Conservation (phyloP, 1,140 invertebrate species). For the Xylocopa sonorina region DNA sequence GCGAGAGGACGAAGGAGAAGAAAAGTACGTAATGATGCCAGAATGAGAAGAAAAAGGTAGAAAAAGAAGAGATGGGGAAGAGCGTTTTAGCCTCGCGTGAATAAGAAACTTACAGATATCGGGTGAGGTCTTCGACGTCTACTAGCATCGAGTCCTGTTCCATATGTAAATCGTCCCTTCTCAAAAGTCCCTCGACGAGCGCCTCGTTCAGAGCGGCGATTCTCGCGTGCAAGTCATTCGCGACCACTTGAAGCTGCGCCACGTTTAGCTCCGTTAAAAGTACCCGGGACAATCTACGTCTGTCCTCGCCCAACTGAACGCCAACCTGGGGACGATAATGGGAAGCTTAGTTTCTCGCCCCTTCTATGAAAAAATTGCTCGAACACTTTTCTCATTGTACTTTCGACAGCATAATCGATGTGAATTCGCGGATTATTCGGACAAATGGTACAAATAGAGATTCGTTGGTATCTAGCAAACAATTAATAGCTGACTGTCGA, state of each 20-base stretch:
- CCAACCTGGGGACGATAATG: constrained; percentile 84
- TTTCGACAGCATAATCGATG: too few relatives aligned
- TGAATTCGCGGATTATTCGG: too few relatives aligned
- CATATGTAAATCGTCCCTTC: constrained; percentile 97
- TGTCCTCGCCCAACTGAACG: constrained; percentile 90
- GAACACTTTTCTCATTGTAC: neutral
- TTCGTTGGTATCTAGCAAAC: too few relatives aligned
- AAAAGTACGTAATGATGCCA: neutral
- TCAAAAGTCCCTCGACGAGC: constrained; percentile 92
- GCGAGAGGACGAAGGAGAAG: too few relatives aligned
- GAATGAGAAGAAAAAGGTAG: too few relatives aligned
- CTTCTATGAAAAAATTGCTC: neutral
- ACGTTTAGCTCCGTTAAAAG: constrained; percentile 96
- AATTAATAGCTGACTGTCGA: too few relatives aligned
- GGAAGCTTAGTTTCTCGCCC: neutral
- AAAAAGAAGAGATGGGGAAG: too few relatives aligned
- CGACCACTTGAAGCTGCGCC: constrained; percentile 96
- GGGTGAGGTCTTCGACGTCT: constrained; percentile 96
- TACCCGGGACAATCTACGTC: constrained; percentile 90
- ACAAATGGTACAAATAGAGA: too few relatives aligned
- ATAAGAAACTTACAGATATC: constrained; percentile 90
- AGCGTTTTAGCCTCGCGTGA: neutral
- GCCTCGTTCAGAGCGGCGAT: constrained; percentile 96
- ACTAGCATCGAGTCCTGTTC: constrained; percentile 98
- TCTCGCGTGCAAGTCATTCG: constrained; percentile 96